phyloP scores from a whole-genome alignment of 2,888 invertebrate genomes.

The Xanthorhoe designata region DNA sequence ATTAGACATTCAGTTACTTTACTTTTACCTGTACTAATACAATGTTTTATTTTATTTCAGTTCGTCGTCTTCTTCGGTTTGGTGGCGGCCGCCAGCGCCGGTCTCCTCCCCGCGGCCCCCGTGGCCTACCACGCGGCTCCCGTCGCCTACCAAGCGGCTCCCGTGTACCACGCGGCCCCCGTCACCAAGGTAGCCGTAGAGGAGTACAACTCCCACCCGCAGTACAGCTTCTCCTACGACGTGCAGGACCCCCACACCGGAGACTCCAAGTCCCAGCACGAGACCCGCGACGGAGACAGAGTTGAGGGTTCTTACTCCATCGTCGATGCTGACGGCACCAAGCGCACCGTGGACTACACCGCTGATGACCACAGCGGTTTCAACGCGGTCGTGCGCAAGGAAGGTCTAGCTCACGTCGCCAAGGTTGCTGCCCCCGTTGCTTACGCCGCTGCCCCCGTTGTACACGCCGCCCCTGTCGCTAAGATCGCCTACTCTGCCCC shows the following conservation, averaged over 20 bases:
- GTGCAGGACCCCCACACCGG: constrained; percentile 71
- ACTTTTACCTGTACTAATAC: neutral
- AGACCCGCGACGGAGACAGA: constrained; percentile 76
- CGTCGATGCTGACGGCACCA: constrained; percentile 78
- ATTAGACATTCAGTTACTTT: neutral
- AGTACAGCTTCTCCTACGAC: constrained; percentile 77
- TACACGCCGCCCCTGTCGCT: constrained; percentile 45
- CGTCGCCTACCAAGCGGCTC: constrained; percentile 52
- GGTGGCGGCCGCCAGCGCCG: constrained; percentile 47
- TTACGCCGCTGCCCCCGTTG: constrained; percentile 63
- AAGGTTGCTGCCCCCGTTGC: constrained; percentile 58
- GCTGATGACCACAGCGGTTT: constrained; percentile 79
- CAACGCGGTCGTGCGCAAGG: constrained; percentile 79
- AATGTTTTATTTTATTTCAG: constrained; percentile 31
- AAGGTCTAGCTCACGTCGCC: constrained; percentile 65
- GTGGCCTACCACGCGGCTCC: constrained; percentile 55
- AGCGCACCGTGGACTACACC: constrained; percentile 80
- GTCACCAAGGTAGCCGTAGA: constrained; percentile 52
- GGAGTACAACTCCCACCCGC: constrained; percentile 61
- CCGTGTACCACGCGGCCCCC: constrained; percentile 51
- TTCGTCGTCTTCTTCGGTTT: constrained; percentile 47
- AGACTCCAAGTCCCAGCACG: constrained; percentile 79
- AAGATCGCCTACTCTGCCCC: constrained; percentile 24
- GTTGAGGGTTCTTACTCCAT: constrained; percentile 81
- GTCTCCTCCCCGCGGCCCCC: constrained; percentile 52